These are phyloP conservation scores for Hirudinaria manillensis DNA, from an alignment of 2,888 invertebrate species.

Conservation along the genomic window DNA sequence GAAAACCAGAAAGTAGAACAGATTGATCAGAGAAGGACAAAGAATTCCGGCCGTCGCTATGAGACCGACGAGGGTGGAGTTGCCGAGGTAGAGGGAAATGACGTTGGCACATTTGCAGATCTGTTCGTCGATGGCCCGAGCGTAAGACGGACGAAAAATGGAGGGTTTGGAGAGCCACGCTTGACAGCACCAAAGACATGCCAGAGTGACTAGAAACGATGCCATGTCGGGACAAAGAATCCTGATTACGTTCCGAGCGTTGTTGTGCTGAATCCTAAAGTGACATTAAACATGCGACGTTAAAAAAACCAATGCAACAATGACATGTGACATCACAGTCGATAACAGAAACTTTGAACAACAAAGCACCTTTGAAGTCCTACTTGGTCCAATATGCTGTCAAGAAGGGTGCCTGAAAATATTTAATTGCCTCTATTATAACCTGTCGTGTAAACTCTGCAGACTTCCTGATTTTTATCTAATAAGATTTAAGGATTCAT, in stretches of 20 bases:
- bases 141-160: background rate
- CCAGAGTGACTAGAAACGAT: conserved; percentile 44
- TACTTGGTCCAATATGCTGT: conserved; percentile 37
- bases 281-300: too few relatives aligned
- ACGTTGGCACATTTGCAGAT: conserved; percentile 22
- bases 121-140: background rate
- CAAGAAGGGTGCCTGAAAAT: conserved; percentile 36
- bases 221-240: conserved; percentile 49
- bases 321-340: background rate
- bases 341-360: background rate
- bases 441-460: background rate
- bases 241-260: conserved; percentile 43
- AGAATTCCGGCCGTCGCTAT: conserved; percentile 62
- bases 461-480: too few relatives aligned
- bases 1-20: conserved; percentile 79
- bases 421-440: conserved; percentile 10
- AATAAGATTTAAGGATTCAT: too few relatives aligned
- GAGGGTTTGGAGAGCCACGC: conserved; percentile 19
- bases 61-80: conserved; percentile 44
- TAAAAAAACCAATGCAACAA: background rate
- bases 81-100: conserved; percentile 43
- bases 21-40: conserved; percentile 75
- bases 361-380: conserved; percentile 38
- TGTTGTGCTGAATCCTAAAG: conserved; percentile 37
- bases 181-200: conserved; percentile 45